Evolutionary conservation across 2,113 vertebrate genomes (phyloP).

Genomic region (Rana temporaria): DNA sequence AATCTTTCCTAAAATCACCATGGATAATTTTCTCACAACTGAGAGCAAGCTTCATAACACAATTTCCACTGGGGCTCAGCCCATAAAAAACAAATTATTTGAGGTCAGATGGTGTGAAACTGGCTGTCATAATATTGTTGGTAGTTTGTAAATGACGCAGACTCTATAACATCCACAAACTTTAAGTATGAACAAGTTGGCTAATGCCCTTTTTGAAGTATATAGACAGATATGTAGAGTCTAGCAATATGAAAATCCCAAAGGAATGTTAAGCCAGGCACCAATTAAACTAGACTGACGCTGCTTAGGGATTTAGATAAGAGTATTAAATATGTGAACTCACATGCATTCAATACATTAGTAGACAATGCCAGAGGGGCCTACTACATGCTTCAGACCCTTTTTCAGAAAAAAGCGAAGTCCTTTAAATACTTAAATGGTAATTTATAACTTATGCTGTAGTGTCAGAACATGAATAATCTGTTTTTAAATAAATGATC

Average conservation of each 20-base stretch:
- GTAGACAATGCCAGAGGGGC: conserved; percentile 48
- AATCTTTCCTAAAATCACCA: conserved; percentile 14
- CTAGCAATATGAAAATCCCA: conserved; percentile 56
- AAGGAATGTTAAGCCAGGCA: conserved; percentile 57
- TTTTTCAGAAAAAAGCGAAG: conserved; percentile 12
- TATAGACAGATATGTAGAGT: conserved; percentile 56
- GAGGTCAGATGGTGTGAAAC: conserved; percentile 4
- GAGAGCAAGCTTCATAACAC: neutral
- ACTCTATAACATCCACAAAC: conserved; percentile 3
- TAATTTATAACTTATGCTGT: conserved; percentile 24
- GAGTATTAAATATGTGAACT: conserved; percentile 58
- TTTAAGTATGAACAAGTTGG: conserved; percentile 7
- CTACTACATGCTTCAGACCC: conserved; percentile 30
- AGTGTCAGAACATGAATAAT: conserved; percentile 49
- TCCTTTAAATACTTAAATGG: conserved; percentile 46
- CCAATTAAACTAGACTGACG: conserved; percentile 57
- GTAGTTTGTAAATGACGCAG: conserved; percentile 13
- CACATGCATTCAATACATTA: conserved; percentile 54
- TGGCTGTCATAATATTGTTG: neutral
- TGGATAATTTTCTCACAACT: conserved; percentile 12
- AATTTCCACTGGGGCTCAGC: neutral
- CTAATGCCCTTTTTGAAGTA: conserved; percentile 39
- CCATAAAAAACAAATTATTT: neutral
- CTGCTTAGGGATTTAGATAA: conserved; percentile 58
- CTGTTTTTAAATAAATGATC: conserved; percentile 17